Evolutionary conservation across 1,140 invertebrate genomes (phyloP), one percentile per base, ranked within the genome.

Genomic region (Drosophila sp.): DNA sequence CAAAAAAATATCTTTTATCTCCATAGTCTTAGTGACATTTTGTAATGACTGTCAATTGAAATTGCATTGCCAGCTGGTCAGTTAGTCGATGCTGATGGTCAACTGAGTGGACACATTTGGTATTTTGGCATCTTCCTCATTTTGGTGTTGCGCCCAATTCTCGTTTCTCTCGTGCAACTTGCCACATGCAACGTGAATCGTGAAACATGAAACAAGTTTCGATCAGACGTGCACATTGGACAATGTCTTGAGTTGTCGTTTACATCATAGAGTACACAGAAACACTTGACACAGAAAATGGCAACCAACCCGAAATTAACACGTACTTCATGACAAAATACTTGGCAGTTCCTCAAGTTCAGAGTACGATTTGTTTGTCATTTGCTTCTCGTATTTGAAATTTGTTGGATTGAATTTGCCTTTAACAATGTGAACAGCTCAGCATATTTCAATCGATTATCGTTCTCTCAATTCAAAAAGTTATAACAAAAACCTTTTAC

Each of bases 111-210:
- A 46, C 14, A 63, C 6, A 46, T 54, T 54, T 27, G 38, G 54
- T 18, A 36, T 29, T 29, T 41, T 5, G 13, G 59, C 25, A 21
- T 54, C 58, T 63, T 63, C 50, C 66, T 70, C 46, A 29, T 46
- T 69, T 69, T 53, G 46, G 45, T n/a, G 66, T 18, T 43, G 66
- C 38, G 13, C 61, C 50, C 61, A 38, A 64, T 71, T 64, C 45
- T 48, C 45, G 9, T n/a, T 8, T n/a, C 11, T 11, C 13, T 13
- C 13, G 6, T 25, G 46, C 46, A 16, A 14, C n/a, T 25, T 50
- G 46, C n/a, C 27, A 16, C 46, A 7, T 50, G 46, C 46, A 50
- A 29, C 29, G 9, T 3, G 8, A n/a, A n/a, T n/a, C 46, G 3
- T 50, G 46, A 25, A 50, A 29, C 29, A 11, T 3, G 8, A 53